These are phyloP conservation scores for Mellivora capensis DNA, from an alignment of 2,113 vertebrate genomes.

Conservation along the genomic window DNA sequence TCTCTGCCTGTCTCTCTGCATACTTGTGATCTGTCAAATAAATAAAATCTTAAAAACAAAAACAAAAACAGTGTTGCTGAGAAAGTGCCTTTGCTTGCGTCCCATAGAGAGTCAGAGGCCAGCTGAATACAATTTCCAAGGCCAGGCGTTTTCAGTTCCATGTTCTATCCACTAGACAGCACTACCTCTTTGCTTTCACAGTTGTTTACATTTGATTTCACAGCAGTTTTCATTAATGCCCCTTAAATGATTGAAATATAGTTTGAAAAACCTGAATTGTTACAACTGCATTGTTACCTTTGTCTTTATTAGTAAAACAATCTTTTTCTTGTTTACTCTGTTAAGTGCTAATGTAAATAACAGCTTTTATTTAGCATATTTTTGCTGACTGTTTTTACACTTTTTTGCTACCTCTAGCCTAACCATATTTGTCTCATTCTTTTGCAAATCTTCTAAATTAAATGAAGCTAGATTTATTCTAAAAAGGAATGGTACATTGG, in stretches of 20 bases:
- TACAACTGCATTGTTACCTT: conserved; percentile 77
- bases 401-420: conserved; percentile 80
- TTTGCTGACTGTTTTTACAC: conserved; percentile 82
- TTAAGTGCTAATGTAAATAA: conserved; percentile 82
- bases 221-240: conserved; percentile 62
- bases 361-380: conserved; percentile 81
- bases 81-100: background rate
- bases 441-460: conserved; percentile 72
- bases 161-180: background rate
- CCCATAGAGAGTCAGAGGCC: background rate
- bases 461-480: conserved; percentile 53
- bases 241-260: conserved; percentile 73
- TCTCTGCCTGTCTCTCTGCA: too few species aligned
- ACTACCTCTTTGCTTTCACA: background rate
- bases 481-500: conserved; percentile 33
- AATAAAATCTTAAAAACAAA: too few species aligned
- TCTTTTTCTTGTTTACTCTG: conserved; percentile 79
- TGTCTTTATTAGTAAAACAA: conserved; percentile 78
- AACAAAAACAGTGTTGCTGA: background rate
- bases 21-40: too few species aligned
- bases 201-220: conserved; percentile 57
- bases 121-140: background rate
- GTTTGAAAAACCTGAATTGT: conserved; percentile 72
- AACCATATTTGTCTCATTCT: conserved; percentile 79
- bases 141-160: background rate